Evolutionary conservation across 2,797 vertebrate species (phyloP), one percentile per base, ranked within the genome.

Genomic region (Notolabrus celidotus): DNA sequence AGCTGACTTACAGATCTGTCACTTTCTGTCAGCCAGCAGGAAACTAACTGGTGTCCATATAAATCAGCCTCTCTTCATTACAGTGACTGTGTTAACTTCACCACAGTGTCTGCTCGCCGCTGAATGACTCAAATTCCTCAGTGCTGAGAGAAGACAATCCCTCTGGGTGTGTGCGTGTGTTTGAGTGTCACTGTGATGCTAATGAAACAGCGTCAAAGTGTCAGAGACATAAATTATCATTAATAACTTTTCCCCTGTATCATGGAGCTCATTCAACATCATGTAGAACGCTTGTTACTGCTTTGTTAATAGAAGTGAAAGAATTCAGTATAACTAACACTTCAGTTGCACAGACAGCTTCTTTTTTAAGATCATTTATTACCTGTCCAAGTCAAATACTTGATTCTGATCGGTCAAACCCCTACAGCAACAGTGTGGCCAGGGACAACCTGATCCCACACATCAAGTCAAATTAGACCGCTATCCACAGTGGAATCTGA

Each of bases 151-250:
- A 51, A 60, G 34, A 39, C 15, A 9, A 2, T 16, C 2, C 22
- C 38, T 36, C 1, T 9, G 9, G 2, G 25, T 17, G 39, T n/a
- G 64, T 36, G 74, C 31, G 36, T 31, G 66, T 42, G 58, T 51
- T 59, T 62, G 60, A 42, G 57, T 70, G 33, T 34, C 58, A 67
- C 57, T 5, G 20, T 8, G 0, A 1, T 4, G 67, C 51, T 63
- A 75, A 82, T 70, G 54, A 82, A 77, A 81, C 41, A 3, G 22
- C 34, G 14, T 19, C 29, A 12, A 0, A 6, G 57, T 43, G 64
- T 3, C 62, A 71, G 54, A 49, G 1, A 12, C 36, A n/a, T 25
- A 2, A 38, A 15, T 71, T 67, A 41, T 22, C 6, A 11, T 22
- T 15, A 12, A 51, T 64, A 42, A 64, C 5, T 17, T 10, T 34